These are phyloP conservation scores for Illadopsis cleaveri DNA, from an alignment of 2,113 vertebrate species.

Conservation along the genomic window DNA sequence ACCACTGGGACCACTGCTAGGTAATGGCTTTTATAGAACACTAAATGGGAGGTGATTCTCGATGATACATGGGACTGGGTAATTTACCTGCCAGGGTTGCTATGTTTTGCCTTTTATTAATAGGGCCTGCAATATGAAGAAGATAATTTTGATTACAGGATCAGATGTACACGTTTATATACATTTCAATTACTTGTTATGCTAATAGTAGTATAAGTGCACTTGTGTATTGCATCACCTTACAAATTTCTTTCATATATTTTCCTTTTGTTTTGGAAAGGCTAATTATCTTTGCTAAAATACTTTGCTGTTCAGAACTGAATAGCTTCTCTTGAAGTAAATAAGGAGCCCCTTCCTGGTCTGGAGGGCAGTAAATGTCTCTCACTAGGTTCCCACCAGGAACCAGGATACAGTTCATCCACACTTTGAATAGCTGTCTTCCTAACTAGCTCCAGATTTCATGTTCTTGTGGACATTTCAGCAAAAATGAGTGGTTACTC, in stretches of 20 bases:
- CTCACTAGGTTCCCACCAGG: not conserved
- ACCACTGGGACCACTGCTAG: not conserved
- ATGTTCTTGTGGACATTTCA: not conserved
- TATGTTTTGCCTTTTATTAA: constrained; percentile 53
- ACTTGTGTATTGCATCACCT: not conserved
- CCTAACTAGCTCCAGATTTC: not conserved
- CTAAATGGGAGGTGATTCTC: constrained; percentile 41
- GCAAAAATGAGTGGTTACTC: not conserved
- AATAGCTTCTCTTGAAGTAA: not conserved
- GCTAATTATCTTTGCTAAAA: not conserved
- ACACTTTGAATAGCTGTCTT: not conserved
- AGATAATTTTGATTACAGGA: constrained; percentile 21
- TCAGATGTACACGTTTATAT: not conserved
- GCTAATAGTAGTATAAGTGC: not conserved
- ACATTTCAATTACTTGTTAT: not conserved
- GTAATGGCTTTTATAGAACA: constrained; percentile 71
- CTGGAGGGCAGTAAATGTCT: not conserved
- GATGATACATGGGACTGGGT: not conserved
- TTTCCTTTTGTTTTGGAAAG: not conserved
- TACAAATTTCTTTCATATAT: not conserved
- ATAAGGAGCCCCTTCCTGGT: not conserved
- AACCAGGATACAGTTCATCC: not conserved
- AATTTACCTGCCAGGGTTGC: constrained; percentile 74
- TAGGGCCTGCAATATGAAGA: not conserved
- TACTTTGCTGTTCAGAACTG: not conserved